Percentiles rank a stretch among this genome's conserved stretches.
phyloP scores from a whole-genome alignment of 2,113 vertebrate genomes.

The Loxodonta africana region DNA sequence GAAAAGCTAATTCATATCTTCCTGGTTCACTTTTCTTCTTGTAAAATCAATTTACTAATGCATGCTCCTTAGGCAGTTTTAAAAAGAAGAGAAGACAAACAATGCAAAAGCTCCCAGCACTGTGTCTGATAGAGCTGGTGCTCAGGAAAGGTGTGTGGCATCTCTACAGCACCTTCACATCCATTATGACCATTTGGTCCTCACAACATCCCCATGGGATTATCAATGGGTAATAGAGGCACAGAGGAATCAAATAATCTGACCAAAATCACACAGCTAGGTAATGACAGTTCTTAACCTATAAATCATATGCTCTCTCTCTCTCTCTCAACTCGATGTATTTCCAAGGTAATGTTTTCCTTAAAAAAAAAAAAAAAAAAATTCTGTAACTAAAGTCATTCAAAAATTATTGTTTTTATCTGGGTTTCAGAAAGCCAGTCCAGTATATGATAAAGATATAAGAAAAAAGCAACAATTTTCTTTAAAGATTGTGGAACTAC shows the following conservation, averaged over 20 bases:
- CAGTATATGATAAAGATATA: not conserved
- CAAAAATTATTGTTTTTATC: not conserved
- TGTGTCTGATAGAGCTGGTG: not conserved
- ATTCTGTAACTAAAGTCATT: constrained; percentile 15
- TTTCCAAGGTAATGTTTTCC: constrained; percentile 6
- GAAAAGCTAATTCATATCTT: constrained; percentile 49
- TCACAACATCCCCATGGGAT: not conserved
- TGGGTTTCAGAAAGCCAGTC: not conserved
- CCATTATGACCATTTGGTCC: not conserved
- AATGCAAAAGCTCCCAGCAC: not conserved
- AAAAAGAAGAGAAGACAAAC: constrained; percentile 19
- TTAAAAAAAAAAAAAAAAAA: constrained; percentile 21
- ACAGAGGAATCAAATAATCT: not conserved
- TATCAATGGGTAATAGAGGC: not conserved
- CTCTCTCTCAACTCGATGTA: not conserved
- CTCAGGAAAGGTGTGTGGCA: not conserved
- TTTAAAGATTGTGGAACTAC: not conserved
- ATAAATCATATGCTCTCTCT: not conserved
- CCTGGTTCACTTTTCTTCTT: constrained; percentile 43
- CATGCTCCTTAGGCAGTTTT: not conserved
- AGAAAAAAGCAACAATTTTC: not conserved
- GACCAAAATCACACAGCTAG: not conserved
- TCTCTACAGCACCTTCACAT: not conserved
- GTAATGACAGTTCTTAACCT: not conserved
- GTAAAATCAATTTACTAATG: constrained; percentile 63